These are phyloP conservation scores for Siderastrea siderea DNA, from an alignment of 92 coral and sea anemone species.

Conservation along the genomic window DNA sequence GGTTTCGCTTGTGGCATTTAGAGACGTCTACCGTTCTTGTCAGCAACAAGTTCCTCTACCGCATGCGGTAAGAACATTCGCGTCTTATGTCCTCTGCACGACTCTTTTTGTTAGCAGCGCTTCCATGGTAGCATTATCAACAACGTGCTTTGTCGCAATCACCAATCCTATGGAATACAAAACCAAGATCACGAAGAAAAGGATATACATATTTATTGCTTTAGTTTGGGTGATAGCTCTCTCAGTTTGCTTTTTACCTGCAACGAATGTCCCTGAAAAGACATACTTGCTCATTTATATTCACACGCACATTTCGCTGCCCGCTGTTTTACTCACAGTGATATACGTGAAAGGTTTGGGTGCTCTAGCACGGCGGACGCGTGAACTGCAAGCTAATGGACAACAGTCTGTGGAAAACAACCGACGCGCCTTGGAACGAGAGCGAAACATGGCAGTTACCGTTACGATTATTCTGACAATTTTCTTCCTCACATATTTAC, in stretches of 20 bases:
- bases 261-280: constrained; percentile 28
- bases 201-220: constrained; percentile 8
- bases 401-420: neutral
- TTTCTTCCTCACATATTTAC: constrained; percentile 43
- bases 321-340: constrained; percentile 27
- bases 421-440: constrained; percentile 28
- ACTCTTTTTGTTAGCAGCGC: constrained; percentile 58
- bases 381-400: neutral
- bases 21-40: constrained; percentile 37
- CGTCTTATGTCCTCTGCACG: constrained; percentile 18
- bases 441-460: constrained; percentile 40
- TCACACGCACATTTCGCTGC: constrained; percentile 69
- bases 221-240: constrained; percentile 47
- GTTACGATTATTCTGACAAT: constrained; percentile 25
- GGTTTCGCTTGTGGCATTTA: constrained; percentile 21
- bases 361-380: constrained; percentile 21
- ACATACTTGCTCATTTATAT: constrained; percentile 40
- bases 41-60: constrained; percentile 13
- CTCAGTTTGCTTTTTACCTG: constrained; percentile 55
- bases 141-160: constrained; percentile 56
- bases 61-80: neutral
- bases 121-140: constrained; percentile 55
- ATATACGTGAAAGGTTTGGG: constrained; percentile 38
- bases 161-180: constrained; percentile 48
- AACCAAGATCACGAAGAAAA: constrained; percentile 28